phyloP scores from a whole-genome alignment of 2,888 invertebrate genomes.

The Eulithis prunata region DNA sequence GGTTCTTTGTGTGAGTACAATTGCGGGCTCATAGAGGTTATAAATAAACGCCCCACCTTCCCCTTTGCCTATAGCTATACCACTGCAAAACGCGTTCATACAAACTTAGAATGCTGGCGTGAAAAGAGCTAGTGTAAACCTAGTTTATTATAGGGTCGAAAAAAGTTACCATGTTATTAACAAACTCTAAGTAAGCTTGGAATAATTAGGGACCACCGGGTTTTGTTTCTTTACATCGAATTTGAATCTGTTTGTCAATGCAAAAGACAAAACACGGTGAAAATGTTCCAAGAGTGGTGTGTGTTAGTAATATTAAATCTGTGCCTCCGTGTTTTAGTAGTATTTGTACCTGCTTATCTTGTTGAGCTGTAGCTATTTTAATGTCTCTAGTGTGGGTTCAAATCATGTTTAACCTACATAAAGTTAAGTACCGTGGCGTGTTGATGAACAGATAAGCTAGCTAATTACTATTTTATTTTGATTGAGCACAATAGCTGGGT shows the following conservation, averaged over 20 bases:
- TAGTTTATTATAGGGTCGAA: not conserved
- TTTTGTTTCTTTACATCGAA: no score
- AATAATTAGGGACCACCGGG: no score
- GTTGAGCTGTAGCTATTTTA: conserved; percentile 16
- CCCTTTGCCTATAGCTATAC: no score
- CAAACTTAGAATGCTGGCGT: no score
- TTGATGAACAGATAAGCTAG: conserved; percentile 25
- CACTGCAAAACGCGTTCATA: no score
- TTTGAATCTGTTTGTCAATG: no score
- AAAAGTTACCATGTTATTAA: no score
- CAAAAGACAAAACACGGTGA: not conserved
- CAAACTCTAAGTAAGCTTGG: no score
- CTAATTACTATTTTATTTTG: conserved; percentile 22
- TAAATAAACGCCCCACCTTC: conserved; percentile 16
- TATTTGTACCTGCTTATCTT: conserved; percentile 23
- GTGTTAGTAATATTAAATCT: conserved; percentile 2
- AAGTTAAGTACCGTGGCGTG: conserved; percentile 25
- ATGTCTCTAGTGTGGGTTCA: conserved; percentile 23
- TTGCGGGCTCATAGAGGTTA: conserved; percentile 40
- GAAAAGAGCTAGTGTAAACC: no score
- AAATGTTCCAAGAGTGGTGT: not conserved
- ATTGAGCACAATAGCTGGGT: conserved; percentile 1
- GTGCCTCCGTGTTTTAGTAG: conserved; percentile 7
- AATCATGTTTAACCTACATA: conserved; percentile 25
- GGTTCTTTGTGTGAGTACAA: conserved; percentile 43